A percentile compares a stretch with the other conserved stretches of the same genome.
Evolutionary conservation across 2,888 invertebrate genomes (phyloP).

Genomic region (Sinopyrophorus schimmeli): DNA sequence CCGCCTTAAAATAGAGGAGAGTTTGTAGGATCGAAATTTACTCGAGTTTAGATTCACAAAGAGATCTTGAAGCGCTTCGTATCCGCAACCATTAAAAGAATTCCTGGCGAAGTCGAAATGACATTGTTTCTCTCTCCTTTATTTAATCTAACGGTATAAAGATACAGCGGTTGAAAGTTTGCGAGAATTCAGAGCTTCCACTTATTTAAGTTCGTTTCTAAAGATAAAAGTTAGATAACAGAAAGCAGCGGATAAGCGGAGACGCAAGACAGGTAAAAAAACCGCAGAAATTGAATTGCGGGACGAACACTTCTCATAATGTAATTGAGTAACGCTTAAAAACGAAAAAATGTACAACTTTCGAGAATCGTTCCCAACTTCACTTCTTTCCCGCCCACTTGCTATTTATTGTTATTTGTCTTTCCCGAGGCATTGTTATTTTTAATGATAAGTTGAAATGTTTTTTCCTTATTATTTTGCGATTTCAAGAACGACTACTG

Average conservation of each 20-base stretch:
- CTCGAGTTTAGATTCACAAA: constrained; percentile 25
- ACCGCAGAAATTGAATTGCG: constrained; percentile 48
- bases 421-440: no score
- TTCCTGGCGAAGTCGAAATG: constrained; percentile 36
- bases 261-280: constrained; percentile 43
- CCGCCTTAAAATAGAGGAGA: constrained; percentile 19
- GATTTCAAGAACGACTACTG: no score
- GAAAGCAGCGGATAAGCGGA: constrained; percentile 36
- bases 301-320: constrained; percentile 48
- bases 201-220: constrained; percentile 41
- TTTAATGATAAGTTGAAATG: no score
- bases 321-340: constrained; percentile 50
- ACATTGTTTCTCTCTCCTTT: constrained; percentile 38
- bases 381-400: constrained; percentile 12
- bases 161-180: constrained; percentile 37
- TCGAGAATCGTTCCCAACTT: constrained; percentile 25
- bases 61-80: constrained; percentile 20
- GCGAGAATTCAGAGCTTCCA: constrained; percentile 35
- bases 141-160: constrained; percentile 38
- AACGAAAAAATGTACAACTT: constrained; percentile 22
- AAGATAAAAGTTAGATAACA: constrained; percentile 46
- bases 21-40: constrained; percentile 24
- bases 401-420: constrained; percentile 16
- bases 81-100: constrained; percentile 34
- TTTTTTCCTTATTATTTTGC: no score